phyloP scores from a whole-genome alignment of 2,888 invertebrate species.

The Cryptocheilus praepositus region DNA sequence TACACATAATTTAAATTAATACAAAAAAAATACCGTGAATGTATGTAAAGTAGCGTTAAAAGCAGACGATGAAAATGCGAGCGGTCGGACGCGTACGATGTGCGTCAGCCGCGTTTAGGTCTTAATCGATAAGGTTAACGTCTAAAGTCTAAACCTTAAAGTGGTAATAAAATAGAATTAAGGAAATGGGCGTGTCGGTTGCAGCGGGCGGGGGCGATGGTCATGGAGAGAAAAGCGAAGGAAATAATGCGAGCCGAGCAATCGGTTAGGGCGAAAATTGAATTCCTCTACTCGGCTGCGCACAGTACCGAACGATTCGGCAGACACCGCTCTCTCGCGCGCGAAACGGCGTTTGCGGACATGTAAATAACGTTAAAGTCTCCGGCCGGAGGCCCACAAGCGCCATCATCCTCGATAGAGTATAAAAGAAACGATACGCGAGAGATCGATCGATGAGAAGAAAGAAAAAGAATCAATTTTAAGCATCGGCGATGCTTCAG shows the following conservation, averaged over 20 bases:
- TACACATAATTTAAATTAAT: slow-evolving; percentile 54
- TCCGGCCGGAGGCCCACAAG: slow-evolving; percentile 57
- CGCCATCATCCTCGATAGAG: slow-evolving; percentile 43
- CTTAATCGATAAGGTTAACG: slow-evolving; percentile 58
- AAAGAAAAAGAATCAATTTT: slow-evolving; percentile 12
- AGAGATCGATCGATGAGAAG: slow-evolving; percentile 12
- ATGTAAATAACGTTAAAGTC: slow-evolving; percentile 63
- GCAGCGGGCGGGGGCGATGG: slow-evolving; percentile 64
- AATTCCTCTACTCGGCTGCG: not conserved
- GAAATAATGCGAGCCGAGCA: not conserved
- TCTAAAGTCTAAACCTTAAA: slow-evolving; percentile 61
- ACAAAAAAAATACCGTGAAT: slow-evolving; percentile 56
- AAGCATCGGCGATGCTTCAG: not conserved
- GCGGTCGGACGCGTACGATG: slow-evolving; percentile 55
- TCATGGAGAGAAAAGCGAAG: slow-evolving; percentile 21
- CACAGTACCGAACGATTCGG: not conserved
- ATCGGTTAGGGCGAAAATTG: not conserved
- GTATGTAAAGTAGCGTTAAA: slow-evolving; percentile 59
- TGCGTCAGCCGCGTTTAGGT: slow-evolving; percentile 59
- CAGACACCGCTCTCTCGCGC: not conserved
- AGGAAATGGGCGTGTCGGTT: slow-evolving; percentile 63
- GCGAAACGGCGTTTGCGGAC: slow-evolving; percentile 8
- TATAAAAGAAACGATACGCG: slow-evolving; percentile 20
- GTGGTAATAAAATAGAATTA: slow-evolving; percentile 58
- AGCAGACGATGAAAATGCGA: slow-evolving; percentile 32